phyloP scores from a whole-genome alignment of 2,113 vertebrate genomes.

The Genyomyrus donnyi region DNA sequence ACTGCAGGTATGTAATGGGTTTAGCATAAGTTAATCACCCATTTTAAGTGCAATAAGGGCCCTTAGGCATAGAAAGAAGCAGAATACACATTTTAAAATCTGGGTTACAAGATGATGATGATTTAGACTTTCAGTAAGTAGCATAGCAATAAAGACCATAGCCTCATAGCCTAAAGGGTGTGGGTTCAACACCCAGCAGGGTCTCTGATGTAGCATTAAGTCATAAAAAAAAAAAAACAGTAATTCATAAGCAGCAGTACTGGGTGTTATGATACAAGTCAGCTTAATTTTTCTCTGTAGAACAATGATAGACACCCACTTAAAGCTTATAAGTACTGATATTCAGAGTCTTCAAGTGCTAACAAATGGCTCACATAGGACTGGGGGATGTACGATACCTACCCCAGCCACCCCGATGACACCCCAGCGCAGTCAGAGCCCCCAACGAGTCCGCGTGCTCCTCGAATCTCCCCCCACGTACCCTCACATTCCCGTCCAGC shows the following conservation, averaged over 20 bases:
- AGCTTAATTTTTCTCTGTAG: neutral
- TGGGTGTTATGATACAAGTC: neutral
- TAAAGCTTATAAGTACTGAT: neutral
- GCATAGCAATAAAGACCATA: neutral
- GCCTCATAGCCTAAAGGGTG: neutral
- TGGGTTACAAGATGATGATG: neutral
- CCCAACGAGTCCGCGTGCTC: neutral
- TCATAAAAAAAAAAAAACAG: neutral
- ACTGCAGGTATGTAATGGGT: neutral
- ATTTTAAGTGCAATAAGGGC: neutral
- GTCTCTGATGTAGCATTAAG: neutral
- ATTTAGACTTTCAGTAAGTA: neutral
- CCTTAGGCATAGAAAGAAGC: neutral
- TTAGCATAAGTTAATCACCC: neutral
- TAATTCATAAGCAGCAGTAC: neutral
- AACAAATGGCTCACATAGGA: neutral
- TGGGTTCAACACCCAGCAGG: neutral
- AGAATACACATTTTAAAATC: neutral
- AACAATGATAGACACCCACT: neutral
- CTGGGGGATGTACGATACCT: neutral
- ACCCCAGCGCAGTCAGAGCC: neutral
- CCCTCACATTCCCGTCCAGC: neutral
- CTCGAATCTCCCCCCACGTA: neutral
- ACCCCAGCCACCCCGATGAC: neutral
- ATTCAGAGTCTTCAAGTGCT: neutral